A percentile compares a stretch with the other conserved stretches of the same genome.
Evolutionary conservation across 2,888 invertebrate genomes (phyloP).

Genomic region (Macrophya annulata): DNA sequence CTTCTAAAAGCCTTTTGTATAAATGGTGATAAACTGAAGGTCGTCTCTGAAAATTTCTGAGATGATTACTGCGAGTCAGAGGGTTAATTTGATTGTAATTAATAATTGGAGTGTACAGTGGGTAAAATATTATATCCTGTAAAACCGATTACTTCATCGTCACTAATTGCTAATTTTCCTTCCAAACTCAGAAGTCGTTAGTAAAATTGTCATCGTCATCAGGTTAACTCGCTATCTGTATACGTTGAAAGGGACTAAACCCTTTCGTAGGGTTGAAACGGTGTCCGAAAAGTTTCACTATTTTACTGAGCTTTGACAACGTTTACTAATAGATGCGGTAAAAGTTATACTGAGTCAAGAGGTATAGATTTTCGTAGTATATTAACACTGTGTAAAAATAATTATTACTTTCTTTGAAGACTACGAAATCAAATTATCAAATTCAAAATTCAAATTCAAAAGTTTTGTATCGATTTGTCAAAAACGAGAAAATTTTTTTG

Average conservation of each 20-base stretch:
- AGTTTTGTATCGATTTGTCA: too few species aligned
- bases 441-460: too few species aligned
- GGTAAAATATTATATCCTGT: conserved; percentile 1
- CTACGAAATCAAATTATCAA: background rate
- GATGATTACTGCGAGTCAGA: background rate
- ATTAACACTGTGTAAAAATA: background rate
- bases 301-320: background rate
- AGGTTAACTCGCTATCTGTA: background rate
- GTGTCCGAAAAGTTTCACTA: conserved; percentile 1
- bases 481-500: too few species aligned
- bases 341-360: background rate
- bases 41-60: background rate
- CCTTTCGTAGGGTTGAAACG: background rate
- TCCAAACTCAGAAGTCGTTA: conserved; percentile 25
- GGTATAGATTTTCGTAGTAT: background rate
- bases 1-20: background rate
- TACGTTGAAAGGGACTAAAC: background rate
- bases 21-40: background rate
- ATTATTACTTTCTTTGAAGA: background rate
- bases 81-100: conserved; percentile 7
- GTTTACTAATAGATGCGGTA: conserved; percentile 8
- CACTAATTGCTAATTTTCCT: conserved; percentile 35
- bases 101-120: background rate
- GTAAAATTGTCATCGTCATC: conserved; percentile 23
- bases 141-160: conserved; percentile 22